phyloP scores from a whole-genome alignment of 23 tunicate genomes.

The Diplosoma virens region DNA sequence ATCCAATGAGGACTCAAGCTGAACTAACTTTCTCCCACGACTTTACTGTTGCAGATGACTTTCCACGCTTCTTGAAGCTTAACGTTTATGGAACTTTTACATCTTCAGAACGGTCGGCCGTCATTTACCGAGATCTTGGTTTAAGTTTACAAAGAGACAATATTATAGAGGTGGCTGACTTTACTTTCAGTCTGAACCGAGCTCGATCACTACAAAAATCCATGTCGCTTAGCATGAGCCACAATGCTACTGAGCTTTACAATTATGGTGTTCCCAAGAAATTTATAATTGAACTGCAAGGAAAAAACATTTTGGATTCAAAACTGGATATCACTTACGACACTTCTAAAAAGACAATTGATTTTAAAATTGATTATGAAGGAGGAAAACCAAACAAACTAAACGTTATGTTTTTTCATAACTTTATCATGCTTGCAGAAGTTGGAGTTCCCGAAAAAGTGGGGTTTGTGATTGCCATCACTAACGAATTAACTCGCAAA shows the following conservation, averaged over 20 bases:
- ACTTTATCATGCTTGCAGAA: conserved; percentile 39
- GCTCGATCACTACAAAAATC: neutral
- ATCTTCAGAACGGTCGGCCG: too few species aligned
- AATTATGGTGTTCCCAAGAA: conserved; percentile 50
- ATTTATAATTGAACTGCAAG: conserved; percentile 18
- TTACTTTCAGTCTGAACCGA: conserved; percentile 32
- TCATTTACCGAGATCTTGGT: too few species aligned
- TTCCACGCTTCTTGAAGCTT: conserved; percentile 39
- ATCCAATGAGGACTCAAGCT: too few species aligned
- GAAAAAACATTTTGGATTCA: neutral
- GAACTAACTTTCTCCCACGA: conserved; percentile 39
- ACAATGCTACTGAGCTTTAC: conserved; percentile 35
- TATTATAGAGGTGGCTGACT: conserved; percentile 15
- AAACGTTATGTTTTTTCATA: conserved; percentile 35
- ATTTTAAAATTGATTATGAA: conserved; percentile 39
- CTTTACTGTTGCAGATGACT: conserved; percentile 13
- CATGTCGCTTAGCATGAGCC: conserved; percentile 9
- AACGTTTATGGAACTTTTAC: too few species aligned
- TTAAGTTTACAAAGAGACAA: too few species aligned
- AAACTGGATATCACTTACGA: conserved; percentile 47
- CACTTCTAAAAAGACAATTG: conserved; percentile 42
- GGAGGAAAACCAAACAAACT: conserved; percentile 33
- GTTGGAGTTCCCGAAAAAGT: conserved; percentile 29
- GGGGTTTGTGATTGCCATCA: conserved; percentile 29
- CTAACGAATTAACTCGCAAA: neutral